phyloP scores from a whole-genome alignment of 2,888 invertebrate genomes.

The Ditylenchus weischeri region DNA sequence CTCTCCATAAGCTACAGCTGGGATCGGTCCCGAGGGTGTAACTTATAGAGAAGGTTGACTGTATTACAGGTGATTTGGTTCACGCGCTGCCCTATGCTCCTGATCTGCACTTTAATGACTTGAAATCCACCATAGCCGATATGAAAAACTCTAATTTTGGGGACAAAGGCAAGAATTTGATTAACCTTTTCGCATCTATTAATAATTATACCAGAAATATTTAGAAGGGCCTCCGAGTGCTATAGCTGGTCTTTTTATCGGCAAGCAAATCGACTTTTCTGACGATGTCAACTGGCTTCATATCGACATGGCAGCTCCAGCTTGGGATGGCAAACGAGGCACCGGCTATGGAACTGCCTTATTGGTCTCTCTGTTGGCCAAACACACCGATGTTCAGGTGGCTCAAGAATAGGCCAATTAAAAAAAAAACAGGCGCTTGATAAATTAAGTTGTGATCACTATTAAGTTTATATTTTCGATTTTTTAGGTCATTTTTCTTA shows the following conservation, averaged over 20 bases:
- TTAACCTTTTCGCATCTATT: too few species aligned
- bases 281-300: conserved; percentile 82
- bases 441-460: too few species aligned
- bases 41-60: too few species aligned
- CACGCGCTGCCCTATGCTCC: conserved; percentile 78
- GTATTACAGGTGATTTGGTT: conserved; percentile 7
- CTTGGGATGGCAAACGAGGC: conserved; percentile 41
- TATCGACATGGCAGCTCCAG: conserved; percentile 79
- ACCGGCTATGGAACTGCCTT: conserved; percentile 72
- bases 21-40: too few species aligned
- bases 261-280: conserved; percentile 70
- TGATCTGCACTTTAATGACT: conserved; percentile 79
- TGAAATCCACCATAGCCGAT: conserved; percentile 80
- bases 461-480: too few species aligned
- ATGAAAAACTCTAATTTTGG: conserved; percentile 77
- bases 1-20: too few species aligned
- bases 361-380: conserved; percentile 76
- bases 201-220: too few species aligned
- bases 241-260: conserved; percentile 73
- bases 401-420: conserved; percentile 33
- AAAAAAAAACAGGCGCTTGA: too few species aligned
- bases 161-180: conserved; percentile 1
- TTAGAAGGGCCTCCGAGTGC: conserved; percentile 24
- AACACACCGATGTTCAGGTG: conserved; percentile 64
- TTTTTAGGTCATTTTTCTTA: too few species aligned